Base-by-base conservation (phyloP, 2,113 vertebrate species). In the Gyps fulvus region DNA sequence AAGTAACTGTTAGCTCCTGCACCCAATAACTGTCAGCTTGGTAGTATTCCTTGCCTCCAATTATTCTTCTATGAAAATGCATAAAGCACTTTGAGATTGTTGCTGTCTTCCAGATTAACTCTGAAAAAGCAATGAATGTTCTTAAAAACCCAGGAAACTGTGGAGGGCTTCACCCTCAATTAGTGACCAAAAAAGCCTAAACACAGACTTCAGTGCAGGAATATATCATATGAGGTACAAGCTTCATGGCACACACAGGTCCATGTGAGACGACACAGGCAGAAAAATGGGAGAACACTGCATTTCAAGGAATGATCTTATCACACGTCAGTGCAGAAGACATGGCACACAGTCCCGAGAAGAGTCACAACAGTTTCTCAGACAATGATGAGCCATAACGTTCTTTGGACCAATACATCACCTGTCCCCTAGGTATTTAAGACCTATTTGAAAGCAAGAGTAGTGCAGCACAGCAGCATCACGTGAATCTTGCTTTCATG, bases 401-500 rank as follows among this genome's bases (percentile, higher is more conserved):
- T 50, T 95, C 87, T 59, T 58, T 63, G 62, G 62, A 70, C 66
- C 21, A 73, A 88, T 27, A 70, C 15, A 71, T 63, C 34, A 79
- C 49, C 32, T 23, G 45, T 84, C n/a, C 66, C 83, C 29, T 21
- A 67, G 52, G 83, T 82, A 87, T 87, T n/a, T 58, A 58, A 93
- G 84, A 85, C 16, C 0, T 13, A 66, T 87, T 83, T 80, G 93
- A 91, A 80, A 91, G 52, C 73, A 81, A 45, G 79, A 80, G 91
- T 50, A 91, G 52, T 36, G 40, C 70, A 66, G 80, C 52, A 90
- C 50, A 84, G 76, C 61, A 83, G 72, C 55, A 85, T 89, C 96
- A 87, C 6, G 77, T 65, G 80, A 62, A 79, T 96, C 86, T 95
- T 95, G 95, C 95, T 97, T 95, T 98, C 89, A 90, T 78, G 91